phyloP scores from a whole-genome alignment of 2,888 invertebrate species.

The Cyclophora punctaria region DNA sequence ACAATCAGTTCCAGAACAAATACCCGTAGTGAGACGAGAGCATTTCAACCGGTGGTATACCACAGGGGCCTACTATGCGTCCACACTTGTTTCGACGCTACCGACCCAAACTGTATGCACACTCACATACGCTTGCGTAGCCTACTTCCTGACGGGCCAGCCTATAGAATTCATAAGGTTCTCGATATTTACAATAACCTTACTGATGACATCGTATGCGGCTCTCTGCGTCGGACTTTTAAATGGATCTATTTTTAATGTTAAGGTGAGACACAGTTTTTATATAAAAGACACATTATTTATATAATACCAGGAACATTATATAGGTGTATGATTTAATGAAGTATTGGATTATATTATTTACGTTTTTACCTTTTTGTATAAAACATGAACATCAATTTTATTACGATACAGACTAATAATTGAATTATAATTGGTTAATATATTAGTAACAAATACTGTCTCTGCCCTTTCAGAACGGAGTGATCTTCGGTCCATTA shows the following conservation, averaged over 20 bases:
- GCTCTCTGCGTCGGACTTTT: slow-evolving; percentile 90
- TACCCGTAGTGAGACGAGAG: slow-evolving; percentile 86
- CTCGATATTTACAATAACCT: slow-evolving; percentile 80
- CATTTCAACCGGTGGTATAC: slow-evolving; percentile 95
- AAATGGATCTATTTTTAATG: slow-evolving; percentile 86
- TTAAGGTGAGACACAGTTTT: slow-evolving; percentile 76
- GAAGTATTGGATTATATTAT: no score
- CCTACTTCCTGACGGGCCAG: slow-evolving; percentile 91
- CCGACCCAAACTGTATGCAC: slow-evolving; percentile 88
- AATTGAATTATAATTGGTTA: no score
- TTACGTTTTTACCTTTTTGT: no score
- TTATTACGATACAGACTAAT: no score
- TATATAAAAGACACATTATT: background rate
- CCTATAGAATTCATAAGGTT: slow-evolving; percentile 85
- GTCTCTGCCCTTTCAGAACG: slow-evolving; percentile 78
- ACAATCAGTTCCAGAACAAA: slow-evolving; percentile 84
- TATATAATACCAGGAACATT: no score
- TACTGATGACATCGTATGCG: slow-evolving; percentile 86
- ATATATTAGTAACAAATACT: background rate
- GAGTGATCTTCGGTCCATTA: slow-evolving; percentile 92
- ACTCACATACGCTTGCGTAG: slow-evolving; percentile 82
- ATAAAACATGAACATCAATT: no score
- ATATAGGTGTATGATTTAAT: no score
- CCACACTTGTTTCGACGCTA: slow-evolving; percentile 85
- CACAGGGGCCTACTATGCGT: slow-evolving; percentile 85